Conservation (phyloP, 1,140 invertebrate genomes). For the Wasmannia auropunctata region DNA sequence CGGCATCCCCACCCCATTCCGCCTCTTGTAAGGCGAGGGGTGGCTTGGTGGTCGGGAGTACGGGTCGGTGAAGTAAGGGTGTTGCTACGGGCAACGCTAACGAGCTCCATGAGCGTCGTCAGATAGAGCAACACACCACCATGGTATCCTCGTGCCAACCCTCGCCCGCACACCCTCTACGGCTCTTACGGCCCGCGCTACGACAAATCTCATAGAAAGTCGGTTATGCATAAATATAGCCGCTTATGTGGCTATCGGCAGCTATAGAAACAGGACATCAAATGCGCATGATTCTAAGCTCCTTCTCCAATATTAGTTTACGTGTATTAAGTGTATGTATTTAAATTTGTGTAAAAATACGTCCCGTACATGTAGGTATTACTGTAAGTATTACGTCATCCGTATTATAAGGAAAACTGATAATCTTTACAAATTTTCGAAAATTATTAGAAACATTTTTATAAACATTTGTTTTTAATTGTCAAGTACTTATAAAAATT, state of each 20-base stretch:
- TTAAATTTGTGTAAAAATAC: neutral
- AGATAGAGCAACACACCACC: slow-evolving; percentile 82
- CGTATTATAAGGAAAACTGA: neutral
- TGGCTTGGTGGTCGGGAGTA: slow-evolving; percentile 67
- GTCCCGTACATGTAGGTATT: neutral
- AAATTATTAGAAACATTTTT: neutral
- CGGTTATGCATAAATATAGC: slow-evolving; percentile 79
- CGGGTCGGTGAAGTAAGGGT: slow-evolving; percentile 78
- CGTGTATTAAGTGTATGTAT: neutral
- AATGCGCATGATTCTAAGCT: neutral
- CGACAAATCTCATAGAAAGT: slow-evolving; percentile 77
- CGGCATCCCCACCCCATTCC: slow-evolving; percentile 58
- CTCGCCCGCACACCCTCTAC: slow-evolving; percentile 25
- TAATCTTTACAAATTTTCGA: neutral
- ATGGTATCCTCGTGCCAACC: slow-evolving; percentile 69
- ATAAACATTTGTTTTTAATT: neutral
- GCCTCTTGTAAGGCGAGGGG: slow-evolving; percentile 70
- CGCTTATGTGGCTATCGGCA: slow-evolving; percentile 61
- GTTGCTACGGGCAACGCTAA: slow-evolving; percentile 85
- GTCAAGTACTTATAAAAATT: neutral
- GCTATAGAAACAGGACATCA: neutral
- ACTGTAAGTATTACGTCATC: neutral
- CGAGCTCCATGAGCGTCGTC: slow-evolving; percentile 85
- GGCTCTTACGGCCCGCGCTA: slow-evolving; percentile 18
- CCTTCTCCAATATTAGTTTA: neutral